These are phyloP conservation scores for Uropetala carovei DNA, from an alignment of 2,888 invertebrate genomes.

Conservation along the genomic window DNA sequence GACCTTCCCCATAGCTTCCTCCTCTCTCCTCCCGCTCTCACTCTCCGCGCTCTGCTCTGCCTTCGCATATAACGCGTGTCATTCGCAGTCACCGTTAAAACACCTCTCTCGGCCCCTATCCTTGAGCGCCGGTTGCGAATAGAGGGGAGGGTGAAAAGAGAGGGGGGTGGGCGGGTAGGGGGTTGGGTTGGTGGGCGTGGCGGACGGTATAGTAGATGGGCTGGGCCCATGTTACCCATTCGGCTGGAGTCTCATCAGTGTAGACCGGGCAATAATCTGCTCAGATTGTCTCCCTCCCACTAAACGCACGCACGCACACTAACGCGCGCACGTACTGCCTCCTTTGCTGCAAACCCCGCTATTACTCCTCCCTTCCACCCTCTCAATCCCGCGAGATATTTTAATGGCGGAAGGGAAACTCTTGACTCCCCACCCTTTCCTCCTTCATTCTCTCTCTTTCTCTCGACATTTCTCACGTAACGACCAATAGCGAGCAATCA, in stretches of 20 bases:
- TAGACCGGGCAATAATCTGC: background rate
- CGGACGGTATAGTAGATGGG: background rate
- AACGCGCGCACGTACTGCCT: background rate
- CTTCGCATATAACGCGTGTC: background rate
- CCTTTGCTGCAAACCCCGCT: background rate
- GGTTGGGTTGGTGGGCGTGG: background rate
- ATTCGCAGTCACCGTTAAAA: background rate
- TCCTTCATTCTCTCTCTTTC: conserved; percentile 65
- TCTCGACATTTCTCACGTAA: background rate
- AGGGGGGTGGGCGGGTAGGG: too few relatives aligned
- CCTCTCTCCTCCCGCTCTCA: background rate
- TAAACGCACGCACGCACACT: background rate
- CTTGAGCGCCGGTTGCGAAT: conserved; percentile 10
- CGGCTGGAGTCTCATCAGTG: background rate
- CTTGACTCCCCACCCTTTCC: conserved; percentile 65
- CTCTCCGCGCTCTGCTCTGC: background rate
- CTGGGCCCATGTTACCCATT: conserved; percentile 21
- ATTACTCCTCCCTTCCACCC: background rate
- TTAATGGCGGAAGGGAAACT: conserved; percentile 9
- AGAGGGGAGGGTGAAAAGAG: background rate
- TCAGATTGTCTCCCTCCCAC: conserved; percentile 8
- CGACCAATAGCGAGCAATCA: conserved; percentile 17
- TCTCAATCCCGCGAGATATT: conserved; percentile 50
- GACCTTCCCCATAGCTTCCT: background rate
- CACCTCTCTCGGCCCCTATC: background rate